Conservation (phyloP, 53 echinoderm and acorn worm species). For the Mesocentrotus franciscanus region DNA sequence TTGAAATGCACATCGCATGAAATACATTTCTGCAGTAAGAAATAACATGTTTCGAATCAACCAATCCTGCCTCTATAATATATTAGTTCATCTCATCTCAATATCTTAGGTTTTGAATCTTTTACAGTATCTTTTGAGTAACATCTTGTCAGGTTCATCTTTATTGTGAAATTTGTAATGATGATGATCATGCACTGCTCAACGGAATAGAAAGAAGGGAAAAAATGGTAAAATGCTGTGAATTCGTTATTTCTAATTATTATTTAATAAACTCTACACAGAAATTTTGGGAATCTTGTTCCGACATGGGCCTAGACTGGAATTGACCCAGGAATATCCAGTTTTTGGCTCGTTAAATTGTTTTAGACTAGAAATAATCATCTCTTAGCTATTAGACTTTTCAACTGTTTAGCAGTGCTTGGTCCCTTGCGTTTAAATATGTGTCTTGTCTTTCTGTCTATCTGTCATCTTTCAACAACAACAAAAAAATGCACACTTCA, state of each 20-base stretch:
- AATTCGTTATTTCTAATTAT: too few relatives aligned
- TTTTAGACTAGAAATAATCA: not conserved
- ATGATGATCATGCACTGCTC: not conserved
- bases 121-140: not conserved
- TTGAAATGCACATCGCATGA: too few relatives aligned
- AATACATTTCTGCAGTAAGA: too few relatives aligned
- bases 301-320: not conserved
- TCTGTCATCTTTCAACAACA: conserved; percentile 24
- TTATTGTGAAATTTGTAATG: not conserved
- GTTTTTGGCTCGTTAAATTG: not conserved
- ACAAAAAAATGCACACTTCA: not conserved
- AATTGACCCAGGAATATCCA: not conserved
- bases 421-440: not conserved
- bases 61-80: too few relatives aligned
- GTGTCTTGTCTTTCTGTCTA: conserved; percentile 38
- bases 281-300: too few relatives aligned
- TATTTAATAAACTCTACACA: too few relatives aligned
- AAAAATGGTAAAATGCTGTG: too few relatives aligned
- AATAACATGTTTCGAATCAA: too few relatives aligned
- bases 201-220: not conserved
- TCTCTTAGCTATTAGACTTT: not conserved
- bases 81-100: too few relatives aligned
- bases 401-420: conserved; percentile 16
- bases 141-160: not conserved
- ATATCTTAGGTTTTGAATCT: not conserved